A percentile compares a stretch with the other conserved stretches of the same genome.
Evolutionary conservation across 1,140 invertebrate species (phyloP).

Genomic region (Plectus sambesii): DNA sequence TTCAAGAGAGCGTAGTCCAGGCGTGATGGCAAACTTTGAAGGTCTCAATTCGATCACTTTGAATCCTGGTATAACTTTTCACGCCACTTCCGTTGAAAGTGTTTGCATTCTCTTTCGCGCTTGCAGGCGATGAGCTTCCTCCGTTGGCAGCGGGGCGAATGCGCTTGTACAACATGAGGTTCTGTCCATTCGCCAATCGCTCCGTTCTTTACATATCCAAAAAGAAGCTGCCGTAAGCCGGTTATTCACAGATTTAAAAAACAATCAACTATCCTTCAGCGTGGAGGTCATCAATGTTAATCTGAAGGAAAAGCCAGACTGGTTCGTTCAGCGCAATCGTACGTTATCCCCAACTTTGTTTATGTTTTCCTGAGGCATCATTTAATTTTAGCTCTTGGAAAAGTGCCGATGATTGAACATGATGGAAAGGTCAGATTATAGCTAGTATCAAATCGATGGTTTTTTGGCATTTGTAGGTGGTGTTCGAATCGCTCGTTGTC

Average conservation of each 20-base stretch:
- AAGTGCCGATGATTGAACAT: slow-evolving; percentile 31
- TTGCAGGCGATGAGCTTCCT: too few species aligned
- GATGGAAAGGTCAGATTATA: slow-evolving; percentile 15
- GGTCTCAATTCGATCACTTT: too few species aligned
- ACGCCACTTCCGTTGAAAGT: too few species aligned
- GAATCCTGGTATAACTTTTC: too few species aligned
- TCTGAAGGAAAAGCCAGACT: slow-evolving; percentile 31
- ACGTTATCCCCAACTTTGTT: too few species aligned
- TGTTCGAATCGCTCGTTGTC: slow-evolving; percentile 47
- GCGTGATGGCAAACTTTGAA: too few species aligned
- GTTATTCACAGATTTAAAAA: too few species aligned
- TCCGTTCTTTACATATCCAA: slow-evolving; percentile 67
- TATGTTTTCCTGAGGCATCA: too few species aligned
- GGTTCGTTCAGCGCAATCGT: slow-evolving; percentile 32
- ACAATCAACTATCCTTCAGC: slow-evolving; percentile 16
- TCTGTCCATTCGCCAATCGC: slow-evolving; percentile 76
- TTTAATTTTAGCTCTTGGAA: too few species aligned
- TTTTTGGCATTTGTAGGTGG: too few species aligned
- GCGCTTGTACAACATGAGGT: slow-evolving; percentile 73
- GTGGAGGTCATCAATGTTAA: slow-evolving; percentile 38
- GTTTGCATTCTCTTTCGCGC: too few species aligned
- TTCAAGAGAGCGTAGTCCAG: too few species aligned
- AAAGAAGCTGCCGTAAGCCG: slow-evolving; percentile 70
- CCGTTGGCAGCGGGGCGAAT: slow-evolving; percentile 57
- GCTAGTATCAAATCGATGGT: not conserved